phyloP scores from a whole-genome alignment of 2,113 vertebrate genomes.

The Bufo bufo region DNA sequence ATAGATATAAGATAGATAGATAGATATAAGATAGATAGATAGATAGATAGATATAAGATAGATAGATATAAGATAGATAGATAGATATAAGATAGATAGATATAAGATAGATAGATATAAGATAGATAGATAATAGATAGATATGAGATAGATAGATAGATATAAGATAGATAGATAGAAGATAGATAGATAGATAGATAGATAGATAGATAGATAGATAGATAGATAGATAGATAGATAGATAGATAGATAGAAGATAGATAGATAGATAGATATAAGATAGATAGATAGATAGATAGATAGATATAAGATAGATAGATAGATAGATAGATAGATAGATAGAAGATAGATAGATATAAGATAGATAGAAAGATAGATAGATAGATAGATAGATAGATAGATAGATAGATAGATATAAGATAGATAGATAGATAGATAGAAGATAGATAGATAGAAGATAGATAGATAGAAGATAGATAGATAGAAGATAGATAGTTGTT shows the following conservation, averaged over 20 bases:
- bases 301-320: background rate
- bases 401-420: background rate
- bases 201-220: background rate
- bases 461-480: no score
- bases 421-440: background rate
- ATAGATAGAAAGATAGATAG: background rate
- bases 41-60: no score
- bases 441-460: background rate
- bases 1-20: no score
- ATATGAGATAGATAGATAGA: no score
- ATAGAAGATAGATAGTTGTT: no score
- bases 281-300: background rate
- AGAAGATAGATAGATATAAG: background rate
- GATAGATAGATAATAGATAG: no score
- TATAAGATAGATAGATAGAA: no score
- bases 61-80: no score
- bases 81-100: no score
- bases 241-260: background rate
- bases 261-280: background rate
- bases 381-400: background rate
- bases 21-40: no score
- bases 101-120: no score
- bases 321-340: background rate
- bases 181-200: no score
- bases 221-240: background rate